Evolutionary conservation across 2,797 vertebrate genomes (phyloP).

Genomic region (Cryptoblepharus egeriae): DNA sequence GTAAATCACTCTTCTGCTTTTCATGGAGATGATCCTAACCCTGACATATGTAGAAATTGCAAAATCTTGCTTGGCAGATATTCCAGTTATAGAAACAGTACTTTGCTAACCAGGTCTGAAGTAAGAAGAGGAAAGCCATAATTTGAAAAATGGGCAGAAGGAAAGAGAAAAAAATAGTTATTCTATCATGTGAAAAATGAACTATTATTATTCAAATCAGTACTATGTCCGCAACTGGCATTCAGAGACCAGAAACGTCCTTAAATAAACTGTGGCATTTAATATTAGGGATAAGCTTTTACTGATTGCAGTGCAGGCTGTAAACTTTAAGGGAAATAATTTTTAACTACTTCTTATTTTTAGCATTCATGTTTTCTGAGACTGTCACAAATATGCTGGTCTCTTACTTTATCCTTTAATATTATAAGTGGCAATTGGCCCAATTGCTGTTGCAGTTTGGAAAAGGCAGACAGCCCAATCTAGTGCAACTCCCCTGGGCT

Average conservation of each 20-base stretch:
- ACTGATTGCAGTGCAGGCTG: background rate
- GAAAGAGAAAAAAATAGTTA: background rate
- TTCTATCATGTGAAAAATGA: background rate
- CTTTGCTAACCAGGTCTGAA: background rate
- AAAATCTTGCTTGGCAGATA: background rate
- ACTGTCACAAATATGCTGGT: background rate
- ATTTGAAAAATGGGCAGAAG: background rate
- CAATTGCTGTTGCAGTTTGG: slow-evolving; percentile 17
- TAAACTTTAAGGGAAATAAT: background rate
- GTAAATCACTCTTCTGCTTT: background rate
- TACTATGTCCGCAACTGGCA: background rate
- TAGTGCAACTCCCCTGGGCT: too few species aligned
- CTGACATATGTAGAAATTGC: background rate
- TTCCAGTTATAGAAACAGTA: background rate
- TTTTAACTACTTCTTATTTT: background rate
- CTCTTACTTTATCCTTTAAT: background rate
- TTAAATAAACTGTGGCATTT: background rate
- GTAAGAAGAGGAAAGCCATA: background rate
- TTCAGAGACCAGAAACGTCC: background rate
- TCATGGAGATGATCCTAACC: background rate
- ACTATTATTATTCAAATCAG: background rate
- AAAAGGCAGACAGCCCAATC: background rate
- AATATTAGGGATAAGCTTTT: background rate
- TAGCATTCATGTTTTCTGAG: background rate
- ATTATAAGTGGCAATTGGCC: background rate